Conservation (phyloP, 2,888 invertebrate species). For the Lasioglossum vierecki region DNA sequence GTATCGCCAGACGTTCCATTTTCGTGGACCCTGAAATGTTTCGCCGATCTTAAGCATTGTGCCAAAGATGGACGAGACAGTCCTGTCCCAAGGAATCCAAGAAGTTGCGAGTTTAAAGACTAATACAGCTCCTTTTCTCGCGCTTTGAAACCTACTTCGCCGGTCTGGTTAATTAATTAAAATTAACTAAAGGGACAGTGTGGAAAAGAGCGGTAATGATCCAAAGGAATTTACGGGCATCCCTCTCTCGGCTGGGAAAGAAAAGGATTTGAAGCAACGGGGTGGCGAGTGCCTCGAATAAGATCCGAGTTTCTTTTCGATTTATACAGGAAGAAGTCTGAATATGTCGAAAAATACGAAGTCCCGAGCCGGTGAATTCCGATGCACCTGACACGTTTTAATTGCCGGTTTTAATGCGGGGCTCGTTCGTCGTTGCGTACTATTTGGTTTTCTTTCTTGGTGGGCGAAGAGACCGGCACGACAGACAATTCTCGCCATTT, state of each 20-base stretch:
- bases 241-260: slow-evolving; percentile 2
- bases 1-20: not conserved
- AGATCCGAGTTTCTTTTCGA: slow-evolving; percentile 20
- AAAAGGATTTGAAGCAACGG: slow-evolving; percentile 43
- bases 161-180: slow-evolving; percentile 44
- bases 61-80: not conserved
- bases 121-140: slow-evolving; percentile 23
- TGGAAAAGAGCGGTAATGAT: slow-evolving; percentile 20
- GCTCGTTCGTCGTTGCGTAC: slow-evolving; percentile 30
- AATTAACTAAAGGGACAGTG: slow-evolving; percentile 31
- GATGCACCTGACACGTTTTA: slow-evolving; percentile 71
- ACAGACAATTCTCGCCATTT: slow-evolving; percentile 46
- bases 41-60: not conserved
- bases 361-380: slow-evolving; percentile 56
- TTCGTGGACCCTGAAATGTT: not conserved
- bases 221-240: slow-evolving; percentile 51
- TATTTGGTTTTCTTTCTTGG: slow-evolving; percentile 22
- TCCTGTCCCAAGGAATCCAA: not conserved
- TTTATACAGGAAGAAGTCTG: slow-evolving; percentile 22
- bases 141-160: not conserved
- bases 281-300: not conserved
- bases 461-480: slow-evolving; percentile 17
- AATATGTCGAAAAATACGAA: slow-evolving; percentile 29
- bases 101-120: slow-evolving; percentile 10
- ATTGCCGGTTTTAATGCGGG: slow-evolving; percentile 71